These are phyloP conservation scores for Myotis myotis DNA, from an alignment of 2,797 vertebrate genomes.

Conservation along the genomic window DNA sequence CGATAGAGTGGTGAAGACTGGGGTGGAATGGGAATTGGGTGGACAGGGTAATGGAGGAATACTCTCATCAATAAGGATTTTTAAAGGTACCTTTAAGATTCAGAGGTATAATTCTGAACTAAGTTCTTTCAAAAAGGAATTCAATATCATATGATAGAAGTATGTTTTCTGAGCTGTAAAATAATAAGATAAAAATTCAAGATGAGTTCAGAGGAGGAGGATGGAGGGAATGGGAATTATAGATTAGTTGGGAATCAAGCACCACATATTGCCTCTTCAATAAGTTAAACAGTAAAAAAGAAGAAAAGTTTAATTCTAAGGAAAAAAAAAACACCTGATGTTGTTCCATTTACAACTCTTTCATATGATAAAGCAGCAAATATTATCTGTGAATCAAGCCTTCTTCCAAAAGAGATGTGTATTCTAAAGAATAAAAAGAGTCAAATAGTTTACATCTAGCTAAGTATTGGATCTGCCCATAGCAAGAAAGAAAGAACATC, in stretches of 20 bases:
- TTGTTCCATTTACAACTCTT: slow-evolving; percentile 27
- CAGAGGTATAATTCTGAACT: neutral
- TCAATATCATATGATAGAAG: neutral
- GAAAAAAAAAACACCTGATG: neutral
- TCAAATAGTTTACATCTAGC: neutral
- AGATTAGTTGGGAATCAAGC: neutral
- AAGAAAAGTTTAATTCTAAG: neutral
- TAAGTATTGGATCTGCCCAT: neutral
- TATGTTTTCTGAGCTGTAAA: neutral
- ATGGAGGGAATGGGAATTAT: neutral
- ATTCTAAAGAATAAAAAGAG: neutral
- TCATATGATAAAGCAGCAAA: neutral
- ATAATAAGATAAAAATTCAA: slow-evolving; percentile 13
- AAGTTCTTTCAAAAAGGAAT: slow-evolving; percentile 19
- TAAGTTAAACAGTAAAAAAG: neutral
- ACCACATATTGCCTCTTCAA: neutral
- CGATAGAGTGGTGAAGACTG: too few species aligned
- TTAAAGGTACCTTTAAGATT: neutral
- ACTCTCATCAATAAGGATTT: too few species aligned
- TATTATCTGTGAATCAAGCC: neutral
- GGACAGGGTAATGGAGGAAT: too few species aligned
- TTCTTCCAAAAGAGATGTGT: neutral
- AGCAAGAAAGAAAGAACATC: slow-evolving; percentile 2
- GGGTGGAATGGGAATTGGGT: too few species aligned
- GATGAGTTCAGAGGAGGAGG: neutral